A percentile compares a stretch with the other conserved stretches of the same genome.
Conservation (phyloP, 2,797 vertebrate species). For the Menidia menidia region DNA sequence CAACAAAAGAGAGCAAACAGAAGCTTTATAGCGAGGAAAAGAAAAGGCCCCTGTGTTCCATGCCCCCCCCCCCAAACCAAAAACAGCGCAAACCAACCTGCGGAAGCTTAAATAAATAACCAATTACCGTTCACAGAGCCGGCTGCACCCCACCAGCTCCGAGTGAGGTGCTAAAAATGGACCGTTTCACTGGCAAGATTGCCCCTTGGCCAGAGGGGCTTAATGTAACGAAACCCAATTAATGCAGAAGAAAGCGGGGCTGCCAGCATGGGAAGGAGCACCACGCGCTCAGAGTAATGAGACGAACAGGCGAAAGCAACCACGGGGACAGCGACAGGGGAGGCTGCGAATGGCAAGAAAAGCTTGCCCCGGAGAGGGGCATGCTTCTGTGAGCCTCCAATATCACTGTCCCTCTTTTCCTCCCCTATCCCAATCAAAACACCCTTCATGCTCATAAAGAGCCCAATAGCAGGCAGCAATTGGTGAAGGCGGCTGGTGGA, state of each 20-base stretch:
- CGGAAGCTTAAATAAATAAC: constrained; percentile 84
- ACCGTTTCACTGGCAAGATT: constrained; percentile 82
- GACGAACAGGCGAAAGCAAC: constrained; percentile 73
- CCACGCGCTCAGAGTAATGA: constrained; percentile 82
- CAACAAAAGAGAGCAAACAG: constrained; percentile 77
- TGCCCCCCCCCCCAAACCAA: constrained; percentile 37
- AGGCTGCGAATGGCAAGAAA: constrained; percentile 76
- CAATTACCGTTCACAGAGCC: constrained; percentile 77
- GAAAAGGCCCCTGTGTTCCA: constrained; percentile 31
- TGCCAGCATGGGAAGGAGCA: constrained; percentile 69
- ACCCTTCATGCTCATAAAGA: constrained; percentile 29
- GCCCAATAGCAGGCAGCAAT: constrained; percentile 34
- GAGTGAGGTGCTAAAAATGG: constrained; percentile 78
- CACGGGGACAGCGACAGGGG: constrained; percentile 77
- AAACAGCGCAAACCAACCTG: constrained; percentile 74
- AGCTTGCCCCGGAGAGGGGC: constrained; percentile 82
- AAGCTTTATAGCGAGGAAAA: constrained; percentile 44
- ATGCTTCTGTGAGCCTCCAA: constrained; percentile 69
- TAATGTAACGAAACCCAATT: constrained; percentile 89
- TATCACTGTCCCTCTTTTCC: constrained; percentile 23
- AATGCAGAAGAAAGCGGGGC: constrained; percentile 85
- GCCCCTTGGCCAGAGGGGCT: constrained; percentile 84
- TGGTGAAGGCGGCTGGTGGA: constrained; percentile 29
- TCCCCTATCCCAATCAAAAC: constrained; percentile 52
- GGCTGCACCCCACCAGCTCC: constrained; percentile 72